Base-by-base conservation (phyloP, 2,113 vertebrate species). In the Oryzias celebensis region DNA sequence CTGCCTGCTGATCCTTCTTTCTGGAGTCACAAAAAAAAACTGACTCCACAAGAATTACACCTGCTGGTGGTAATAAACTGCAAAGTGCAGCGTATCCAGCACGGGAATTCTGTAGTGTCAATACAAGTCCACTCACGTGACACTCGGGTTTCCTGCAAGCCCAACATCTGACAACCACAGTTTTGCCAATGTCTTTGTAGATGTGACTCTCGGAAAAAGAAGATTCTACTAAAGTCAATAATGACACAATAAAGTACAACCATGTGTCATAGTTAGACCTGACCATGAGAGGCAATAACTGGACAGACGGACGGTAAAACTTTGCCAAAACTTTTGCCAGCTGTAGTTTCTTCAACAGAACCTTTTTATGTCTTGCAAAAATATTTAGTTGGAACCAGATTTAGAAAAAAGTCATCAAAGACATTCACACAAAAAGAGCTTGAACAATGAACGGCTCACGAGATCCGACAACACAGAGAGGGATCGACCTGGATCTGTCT, bases 21-120 rank as follows among this genome's bases (percentile, higher is more conserved):
- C 78, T 83, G 81, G 78, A 83, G 71, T 83, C 81, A 80, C 67
- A 50, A 62, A 74, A 87, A 83, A 65, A 83, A 82, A 76, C 66
- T 80, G 71, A 63, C 68, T 73, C 75, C 71, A 80, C 13, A 45
- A 80, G 68, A 84, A 84, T 62, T 56, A 56, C 66, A 71, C 64
- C 72, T 36, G 16, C 74, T 78, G 50, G 15, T 2, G 42, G 76
- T 85, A 80, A 83, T 80, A 73, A 72, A 87, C 79, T 47, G 76
- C 62, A 57, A 70, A 3, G 26, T 80, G 83, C 83, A 87, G 86
- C 83, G 80, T 80, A 83, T 71, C 81, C 83, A 85, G 72, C 46
- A 68, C 72, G 72, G 80, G 68, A 84, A 68, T 50, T 22, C 66
- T 72, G 31, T 52, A 76, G 73, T 80, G 83, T 88, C 84, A 88